phyloP scores from a whole-genome alignment of 2,888 invertebrate genomes.

The Linyphia triangularis region DNA sequence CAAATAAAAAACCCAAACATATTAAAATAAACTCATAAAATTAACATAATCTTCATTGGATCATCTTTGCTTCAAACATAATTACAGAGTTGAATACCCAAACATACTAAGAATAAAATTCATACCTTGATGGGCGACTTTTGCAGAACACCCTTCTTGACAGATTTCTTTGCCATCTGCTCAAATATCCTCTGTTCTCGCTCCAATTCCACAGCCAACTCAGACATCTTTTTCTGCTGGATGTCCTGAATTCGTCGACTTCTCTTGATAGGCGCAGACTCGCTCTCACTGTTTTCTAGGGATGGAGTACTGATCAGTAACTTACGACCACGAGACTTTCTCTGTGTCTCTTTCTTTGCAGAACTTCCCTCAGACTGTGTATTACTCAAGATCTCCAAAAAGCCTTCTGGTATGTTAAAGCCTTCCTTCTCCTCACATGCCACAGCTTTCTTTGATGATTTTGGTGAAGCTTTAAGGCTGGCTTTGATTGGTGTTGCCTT shows the following conservation, averaged over 20 bases:
- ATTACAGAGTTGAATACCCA: no score
- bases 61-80: no score
- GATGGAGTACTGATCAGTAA: conserved; percentile 72
- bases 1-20: background rate
- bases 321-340: conserved; percentile 73
- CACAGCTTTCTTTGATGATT: background rate
- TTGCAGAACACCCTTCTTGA: conserved; percentile 25
- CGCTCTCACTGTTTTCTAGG: conserved; percentile 76
- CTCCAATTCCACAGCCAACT: conserved; percentile 74
- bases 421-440: conserved; percentile 7
- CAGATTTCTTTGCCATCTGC: conserved; percentile 69
- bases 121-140: conserved; percentile 35
- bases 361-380: conserved; percentile 77
- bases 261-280: conserved; percentile 75
- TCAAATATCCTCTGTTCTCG: conserved; percentile 76
- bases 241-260: conserved; percentile 85
- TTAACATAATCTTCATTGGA: no score
- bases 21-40: no score
- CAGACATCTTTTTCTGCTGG: conserved; percentile 76
- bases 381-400: conserved; percentile 67
- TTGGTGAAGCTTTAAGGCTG: background rate
- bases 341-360: conserved; percentile 69
- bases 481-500: background rate
- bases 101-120: no score
- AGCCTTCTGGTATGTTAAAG: conserved; percentile 69